phyloP scores from a whole-genome alignment of 2,113 vertebrate genomes.

The Cavia porcellus region DNA sequence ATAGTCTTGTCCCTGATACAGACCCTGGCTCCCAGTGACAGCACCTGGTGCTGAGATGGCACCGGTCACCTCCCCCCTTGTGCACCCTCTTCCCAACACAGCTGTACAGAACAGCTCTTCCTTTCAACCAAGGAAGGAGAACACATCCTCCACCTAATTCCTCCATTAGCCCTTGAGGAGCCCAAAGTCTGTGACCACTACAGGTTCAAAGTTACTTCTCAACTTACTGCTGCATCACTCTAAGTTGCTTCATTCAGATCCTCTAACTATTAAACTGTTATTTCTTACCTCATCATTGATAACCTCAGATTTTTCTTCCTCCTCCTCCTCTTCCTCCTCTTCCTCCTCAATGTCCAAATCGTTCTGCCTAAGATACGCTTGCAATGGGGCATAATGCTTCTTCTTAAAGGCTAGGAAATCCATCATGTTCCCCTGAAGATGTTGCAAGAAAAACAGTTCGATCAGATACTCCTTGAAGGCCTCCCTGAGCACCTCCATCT shows the following conservation, averaged over 20 bases:
- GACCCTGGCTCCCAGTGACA: not conserved
- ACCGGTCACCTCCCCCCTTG: too few relatives aligned
- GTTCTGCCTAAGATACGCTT: conserved; percentile 96
- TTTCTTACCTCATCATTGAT: conserved; percentile 97
- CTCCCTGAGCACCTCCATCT: conserved; percentile 95
- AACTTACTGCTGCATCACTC: not conserved
- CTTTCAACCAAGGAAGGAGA: not conserved
- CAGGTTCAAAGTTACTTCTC: not conserved
- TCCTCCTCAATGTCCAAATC: conserved; percentile 98
- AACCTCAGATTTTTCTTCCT: conserved; percentile 97
- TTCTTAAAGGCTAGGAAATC: conserved; percentile 98
- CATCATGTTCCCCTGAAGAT: conserved; percentile 99
- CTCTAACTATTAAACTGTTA: not conserved
- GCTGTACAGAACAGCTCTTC: not conserved
- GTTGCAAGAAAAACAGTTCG: conserved; percentile 98
- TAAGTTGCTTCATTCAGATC: not conserved
- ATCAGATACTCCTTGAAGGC: conserved; percentile 96
- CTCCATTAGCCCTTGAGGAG: not conserved
- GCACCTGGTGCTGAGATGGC: not conserved
- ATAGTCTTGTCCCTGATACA: not conserved
- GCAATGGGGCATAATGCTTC: conserved; percentile 95
- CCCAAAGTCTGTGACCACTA: not conserved
- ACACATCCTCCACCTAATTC: not conserved
- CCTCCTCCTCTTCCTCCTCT: conserved; percentile 97
- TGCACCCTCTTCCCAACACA: not conserved